phyloP scores from a whole-genome alignment of 2,797 vertebrate genomes.

The Halcyon leucocephala region DNA sequence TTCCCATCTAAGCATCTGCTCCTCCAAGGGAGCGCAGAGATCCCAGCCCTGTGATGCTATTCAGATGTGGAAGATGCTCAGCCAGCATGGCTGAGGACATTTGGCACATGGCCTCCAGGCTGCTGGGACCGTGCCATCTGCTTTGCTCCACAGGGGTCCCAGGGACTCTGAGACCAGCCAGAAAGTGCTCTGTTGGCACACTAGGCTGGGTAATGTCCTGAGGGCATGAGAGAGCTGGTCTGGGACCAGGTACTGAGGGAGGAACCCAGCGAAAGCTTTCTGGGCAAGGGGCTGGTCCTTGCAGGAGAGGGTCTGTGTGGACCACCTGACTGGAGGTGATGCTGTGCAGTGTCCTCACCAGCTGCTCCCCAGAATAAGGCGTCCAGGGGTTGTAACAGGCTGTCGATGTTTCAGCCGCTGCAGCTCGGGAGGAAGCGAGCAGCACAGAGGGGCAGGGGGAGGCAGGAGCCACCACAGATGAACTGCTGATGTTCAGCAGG shows the following conservation, averaged over 20 bases:
- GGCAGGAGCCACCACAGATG: background rate
- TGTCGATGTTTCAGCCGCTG: background rate
- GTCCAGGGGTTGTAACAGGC: background rate
- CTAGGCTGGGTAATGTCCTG: background rate
- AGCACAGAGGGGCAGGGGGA: background rate
- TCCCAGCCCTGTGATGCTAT: background rate
- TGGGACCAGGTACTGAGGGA: background rate
- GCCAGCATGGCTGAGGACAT: background rate
- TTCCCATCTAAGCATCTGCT: background rate
- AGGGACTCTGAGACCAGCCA: background rate
- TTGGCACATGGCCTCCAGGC: fast-evolving
- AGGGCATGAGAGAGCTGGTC: background rate
- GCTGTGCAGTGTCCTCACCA: background rate
- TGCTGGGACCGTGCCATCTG: background rate
- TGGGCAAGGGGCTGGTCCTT: background rate
- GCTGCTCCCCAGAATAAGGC: fast-evolving
- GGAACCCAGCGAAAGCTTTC: background rate
- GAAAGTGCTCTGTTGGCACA: background rate
- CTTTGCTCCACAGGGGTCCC: background rate
- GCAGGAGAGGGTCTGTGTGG: fast-evolving
- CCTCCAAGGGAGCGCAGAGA: background rate
- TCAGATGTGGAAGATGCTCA: background rate
- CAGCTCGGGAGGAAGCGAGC: fast-evolving
- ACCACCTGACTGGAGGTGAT: background rate
- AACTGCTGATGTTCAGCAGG: background rate